Conservation (phyloP, 1,140 invertebrate genomes). For the Bombus huntii region DNA sequence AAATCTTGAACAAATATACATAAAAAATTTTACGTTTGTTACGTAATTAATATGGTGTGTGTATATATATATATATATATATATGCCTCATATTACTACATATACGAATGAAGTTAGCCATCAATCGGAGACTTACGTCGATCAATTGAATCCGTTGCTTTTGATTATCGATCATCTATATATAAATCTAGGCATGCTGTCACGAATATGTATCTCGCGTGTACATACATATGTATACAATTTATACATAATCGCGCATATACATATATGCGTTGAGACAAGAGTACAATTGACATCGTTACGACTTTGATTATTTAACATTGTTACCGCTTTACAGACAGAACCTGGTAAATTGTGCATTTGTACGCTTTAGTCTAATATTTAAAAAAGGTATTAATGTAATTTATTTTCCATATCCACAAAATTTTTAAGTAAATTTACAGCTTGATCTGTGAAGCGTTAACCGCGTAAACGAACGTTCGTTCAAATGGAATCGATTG, state of each 20-base stretch:
- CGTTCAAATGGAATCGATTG: conserved; percentile 18
- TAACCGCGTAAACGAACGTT: conserved; percentile 19
- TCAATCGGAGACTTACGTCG: not conserved
- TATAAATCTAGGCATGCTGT: conserved; percentile 13
- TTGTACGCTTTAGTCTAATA: not conserved
- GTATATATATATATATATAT: no score
- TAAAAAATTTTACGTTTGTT: not conserved
- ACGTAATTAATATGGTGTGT: not conserved
- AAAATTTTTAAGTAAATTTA: conserved; percentile 9
- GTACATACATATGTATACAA: conserved; percentile 6
- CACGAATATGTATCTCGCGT: not conserved
- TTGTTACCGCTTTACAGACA: conserved; percentile 17
- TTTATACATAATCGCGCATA: conserved; percentile 22
- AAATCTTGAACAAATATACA: not conserved
- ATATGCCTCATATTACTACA: conserved; percentile 23
- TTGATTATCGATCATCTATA: conserved; percentile 43
- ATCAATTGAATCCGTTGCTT: conserved; percentile 31
- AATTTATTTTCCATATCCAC: not conserved
- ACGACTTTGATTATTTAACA: conserved; percentile 37
- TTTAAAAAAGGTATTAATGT: not conserved
- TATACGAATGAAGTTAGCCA: not conserved
- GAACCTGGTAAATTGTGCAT: not conserved
- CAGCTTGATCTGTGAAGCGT: conserved; percentile 21
- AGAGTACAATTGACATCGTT: conserved; percentile 48
- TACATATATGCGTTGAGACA: conserved; percentile 18